A percentile compares a stretch with the other conserved stretches of the same genome.
Evolutionary conservation across 2,113 vertebrate genomes (phyloP).

Genomic region (Brachyhypopomus gauderio): DNA sequence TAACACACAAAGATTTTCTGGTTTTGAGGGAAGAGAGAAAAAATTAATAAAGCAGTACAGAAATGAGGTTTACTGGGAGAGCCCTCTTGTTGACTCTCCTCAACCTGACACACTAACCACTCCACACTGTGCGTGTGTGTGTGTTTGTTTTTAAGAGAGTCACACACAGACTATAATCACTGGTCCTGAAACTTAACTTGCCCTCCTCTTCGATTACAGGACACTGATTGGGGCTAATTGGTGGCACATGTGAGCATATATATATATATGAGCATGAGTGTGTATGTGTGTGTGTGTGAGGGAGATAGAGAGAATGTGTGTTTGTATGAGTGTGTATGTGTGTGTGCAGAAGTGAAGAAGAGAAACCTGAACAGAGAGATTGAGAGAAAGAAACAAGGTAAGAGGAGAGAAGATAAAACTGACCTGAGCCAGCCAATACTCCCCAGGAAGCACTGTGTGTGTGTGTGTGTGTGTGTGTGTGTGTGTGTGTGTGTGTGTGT

Average conservation of each 20-base stretch:
- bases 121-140: slow-evolving; percentile 5
- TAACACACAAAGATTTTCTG: no score
- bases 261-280: slow-evolving; percentile 7
- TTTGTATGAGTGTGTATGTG: neutral
- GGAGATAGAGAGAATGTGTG: no score
- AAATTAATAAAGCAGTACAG: slow-evolving; percentile 35
- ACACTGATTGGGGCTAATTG: slow-evolving; percentile 75
- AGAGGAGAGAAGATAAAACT: slow-evolving; percentile 35
- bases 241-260: slow-evolving; percentile 69
- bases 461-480: slow-evolving; percentile 13
- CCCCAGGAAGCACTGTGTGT: neutral
- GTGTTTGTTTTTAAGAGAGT: slow-evolving; percentile 24
- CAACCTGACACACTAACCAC: slow-evolving; percentile 68
- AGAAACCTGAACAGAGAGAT: slow-evolving; percentile 41
- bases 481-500: neutral
- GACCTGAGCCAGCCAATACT: neutral
- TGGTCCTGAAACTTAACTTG: slow-evolving; percentile 55
- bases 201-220: slow-evolving; percentile 61
- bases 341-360: slow-evolving; percentile 39
- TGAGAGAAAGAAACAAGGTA: slow-evolving; percentile 46
- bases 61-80: neutral
- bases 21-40: slow-evolving; percentile 37
- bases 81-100: slow-evolving; percentile 57
- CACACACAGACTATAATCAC: slow-evolving; percentile 28
- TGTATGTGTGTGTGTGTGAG: neutral